Evolutionary conservation across 1,140 invertebrate species (phyloP).

Genomic region (Drosophila kurseongensis): DNA sequence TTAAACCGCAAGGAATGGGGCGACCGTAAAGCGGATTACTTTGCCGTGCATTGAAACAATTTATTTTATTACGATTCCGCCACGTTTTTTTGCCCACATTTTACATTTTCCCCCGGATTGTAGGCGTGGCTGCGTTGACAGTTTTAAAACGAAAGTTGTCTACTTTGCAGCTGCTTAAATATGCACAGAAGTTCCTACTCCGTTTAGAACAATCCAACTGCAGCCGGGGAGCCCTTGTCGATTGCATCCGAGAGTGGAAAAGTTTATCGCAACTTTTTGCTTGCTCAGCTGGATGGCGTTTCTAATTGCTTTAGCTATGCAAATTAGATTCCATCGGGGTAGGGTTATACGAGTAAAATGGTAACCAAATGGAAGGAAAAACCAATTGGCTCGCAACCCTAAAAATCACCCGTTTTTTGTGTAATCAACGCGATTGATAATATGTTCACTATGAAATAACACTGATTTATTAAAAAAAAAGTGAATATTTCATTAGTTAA

Average conservation of each 20-base stretch:
- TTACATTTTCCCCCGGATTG: slow-evolving; percentile 15
- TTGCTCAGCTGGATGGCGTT: slow-evolving; percentile 53
- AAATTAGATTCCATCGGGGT: slow-evolving; percentile 14
- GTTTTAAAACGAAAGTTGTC: slow-evolving; percentile 81
- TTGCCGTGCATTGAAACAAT: slow-evolving; percentile 76
- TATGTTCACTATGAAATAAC: no score
- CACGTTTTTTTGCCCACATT: slow-evolving; percentile 10
- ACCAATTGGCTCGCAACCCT: neutral
- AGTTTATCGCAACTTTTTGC: slow-evolving; percentile 57
- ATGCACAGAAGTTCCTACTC: slow-evolving; percentile 46
- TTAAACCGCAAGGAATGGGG: slow-evolving; percentile 74
- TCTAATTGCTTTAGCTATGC: slow-evolving; percentile 66
- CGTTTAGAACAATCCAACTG: slow-evolving; percentile 46
- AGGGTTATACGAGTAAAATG: neutral
- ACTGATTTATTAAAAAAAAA: neutral
- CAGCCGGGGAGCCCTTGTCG: slow-evolving; percentile 19
- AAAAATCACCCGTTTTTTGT: neutral
- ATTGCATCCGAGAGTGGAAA: slow-evolving; percentile 34
- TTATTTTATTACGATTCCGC: slow-evolving; percentile 69
- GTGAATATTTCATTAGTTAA: no score
- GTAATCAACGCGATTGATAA: neutral
- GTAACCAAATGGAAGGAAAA: neutral
- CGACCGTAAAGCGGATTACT: slow-evolving; percentile 71
- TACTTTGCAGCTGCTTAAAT: slow-evolving; percentile 77
- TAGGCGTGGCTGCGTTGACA: slow-evolving; percentile 66